A percentile compares a stretch with the other conserved stretches of the same genome.
Conservation (phyloP, 2,888 invertebrate species). For the Cynaeus angustus region DNA sequence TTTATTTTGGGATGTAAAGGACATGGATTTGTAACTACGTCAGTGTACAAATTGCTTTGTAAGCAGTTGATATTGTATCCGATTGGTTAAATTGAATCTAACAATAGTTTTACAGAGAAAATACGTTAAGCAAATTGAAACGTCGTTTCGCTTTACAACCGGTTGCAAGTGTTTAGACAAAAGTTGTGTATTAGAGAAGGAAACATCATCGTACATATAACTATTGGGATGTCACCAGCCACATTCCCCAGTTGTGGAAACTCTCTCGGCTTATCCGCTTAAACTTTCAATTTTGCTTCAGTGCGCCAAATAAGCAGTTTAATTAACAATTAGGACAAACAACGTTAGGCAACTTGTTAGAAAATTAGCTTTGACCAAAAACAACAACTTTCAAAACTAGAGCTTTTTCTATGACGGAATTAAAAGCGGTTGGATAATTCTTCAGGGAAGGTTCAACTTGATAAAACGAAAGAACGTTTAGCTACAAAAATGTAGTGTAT, state of each 20-base stretch:
- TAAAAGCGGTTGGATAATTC: not conserved
- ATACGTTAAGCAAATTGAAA: slow-evolving; percentile 15
- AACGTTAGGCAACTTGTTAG: not conserved
- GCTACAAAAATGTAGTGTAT: too few relatives aligned
- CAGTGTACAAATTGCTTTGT: not conserved
- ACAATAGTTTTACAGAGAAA: not conserved
- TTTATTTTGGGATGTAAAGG: too few relatives aligned
- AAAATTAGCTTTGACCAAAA: slow-evolving; percentile 5
- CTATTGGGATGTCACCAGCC: slow-evolving; percentile 8
- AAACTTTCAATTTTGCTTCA: slow-evolving; percentile 20
- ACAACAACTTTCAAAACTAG: not conserved
- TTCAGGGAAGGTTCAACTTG: too few relatives aligned
- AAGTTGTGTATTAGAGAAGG: not conserved
- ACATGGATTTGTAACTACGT: not conserved
- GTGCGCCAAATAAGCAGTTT: slow-evolving; percentile 3
- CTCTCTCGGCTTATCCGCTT: slow-evolving; percentile 11
- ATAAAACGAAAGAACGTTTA: too few relatives aligned
- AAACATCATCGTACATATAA: slow-evolving; percentile 7
- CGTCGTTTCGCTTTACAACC: slow-evolving; percentile 14
- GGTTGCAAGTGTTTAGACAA: not conserved
- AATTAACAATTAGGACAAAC: slow-evolving; percentile 6
- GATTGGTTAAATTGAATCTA: slow-evolving; percentile 8
- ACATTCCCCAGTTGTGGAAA: slow-evolving; percentile 6
- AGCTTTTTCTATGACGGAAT: not conserved
- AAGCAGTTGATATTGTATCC: not conserved